Evolutionary conservation across 2,888 invertebrate genomes (phyloP), one percentile per base, ranked within the genome.

Genomic region (Melinopterus prodromus): DNA sequence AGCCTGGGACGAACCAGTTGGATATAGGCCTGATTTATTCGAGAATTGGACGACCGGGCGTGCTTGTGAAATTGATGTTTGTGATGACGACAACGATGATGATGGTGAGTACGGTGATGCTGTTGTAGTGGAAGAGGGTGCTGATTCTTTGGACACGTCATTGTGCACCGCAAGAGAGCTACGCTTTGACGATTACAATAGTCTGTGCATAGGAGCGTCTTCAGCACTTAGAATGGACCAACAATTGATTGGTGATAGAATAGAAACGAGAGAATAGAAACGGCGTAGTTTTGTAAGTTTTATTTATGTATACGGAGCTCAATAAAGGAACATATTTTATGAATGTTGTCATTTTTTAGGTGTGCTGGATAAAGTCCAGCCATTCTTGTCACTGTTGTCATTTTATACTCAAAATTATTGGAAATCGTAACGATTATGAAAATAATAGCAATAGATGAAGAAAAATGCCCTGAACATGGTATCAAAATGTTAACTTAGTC

Each of bases 1-100:
- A 72, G 91, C 90, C 38, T 92, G 92, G 84, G 91, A 92, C 69
- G 88, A 90, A 78, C 90, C 91, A 12, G 87, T 92, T 0, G 93
- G 93, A 0, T 91, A 92, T 79, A 88, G 89, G 0, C 87, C 87
- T 0, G 89, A 91, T 12, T 85, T 93, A 6, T 92, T 91, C 84
- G 91, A 92, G 84, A 86, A 90, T 81, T 92, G 91, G 91, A 89
- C 84, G 0, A 83, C 82, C n/a, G 87, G 87, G 69, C 80, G 83
- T 71, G 77, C 70, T 35, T 37, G 36, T 0, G 84, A 84, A 14
- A 77, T 36, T 12, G 35, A 2, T 15, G 0, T 1, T 16, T 14
- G 4, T 71, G 12, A 15, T 71, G 15, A 16, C 53, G 53, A 53
- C 12, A 53, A 6, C 5, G 35, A 26, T 26, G 26, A 3, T 26